These are phyloP conservation scores for Anguilla megastoma DNA, from an alignment of 2,797 vertebrate genomes.

Conservation along the genomic window DNA sequence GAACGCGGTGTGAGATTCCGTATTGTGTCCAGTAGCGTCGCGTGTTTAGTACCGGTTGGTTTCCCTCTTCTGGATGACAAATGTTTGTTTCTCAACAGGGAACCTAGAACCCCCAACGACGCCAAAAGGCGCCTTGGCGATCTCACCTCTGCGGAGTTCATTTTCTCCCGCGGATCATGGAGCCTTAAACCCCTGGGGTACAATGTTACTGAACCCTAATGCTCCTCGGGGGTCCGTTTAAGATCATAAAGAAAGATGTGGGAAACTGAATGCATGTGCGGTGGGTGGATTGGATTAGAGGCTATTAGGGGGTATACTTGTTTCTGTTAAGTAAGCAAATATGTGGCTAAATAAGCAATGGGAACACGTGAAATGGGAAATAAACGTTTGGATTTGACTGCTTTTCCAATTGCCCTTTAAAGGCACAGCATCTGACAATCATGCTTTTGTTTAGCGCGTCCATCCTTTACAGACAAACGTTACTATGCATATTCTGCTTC, in stretches of 20 bases:
- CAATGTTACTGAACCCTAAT: conserved; percentile 58
- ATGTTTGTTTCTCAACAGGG: conserved; percentile 53
- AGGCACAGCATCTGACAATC: not conserved
- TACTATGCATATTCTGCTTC: too few relatives aligned
- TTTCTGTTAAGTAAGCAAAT: conserved; percentile 15
- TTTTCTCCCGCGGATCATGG: conserved; percentile 41
- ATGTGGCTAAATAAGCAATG: conserved; percentile 29
- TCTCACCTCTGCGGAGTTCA: conserved; percentile 39
- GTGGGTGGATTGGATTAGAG: conserved; percentile 44
- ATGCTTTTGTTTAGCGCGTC: not conserved
- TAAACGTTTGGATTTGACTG: conserved; percentile 15
- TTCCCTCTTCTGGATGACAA: conserved; percentile 54
- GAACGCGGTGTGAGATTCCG: conserved; percentile 47
- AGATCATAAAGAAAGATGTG: conserved; percentile 62
- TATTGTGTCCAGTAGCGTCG: conserved; percentile 48
- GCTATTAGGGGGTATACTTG: conserved; percentile 50
- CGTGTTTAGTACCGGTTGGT: conserved; percentile 53
- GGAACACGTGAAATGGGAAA: not conserved
- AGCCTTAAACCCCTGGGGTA: conserved; percentile 41
- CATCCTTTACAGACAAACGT: too few relatives aligned
- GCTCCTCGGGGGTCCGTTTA: conserved; percentile 62
- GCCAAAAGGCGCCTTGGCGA: conserved; percentile 46
- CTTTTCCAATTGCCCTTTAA: not conserved
- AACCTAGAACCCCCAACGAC: conserved; percentile 36
- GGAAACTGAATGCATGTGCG: conserved; percentile 36